phyloP scores from a whole-genome alignment of 2,888 invertebrate species.

The Nipponacmea schrenckii region DNA sequence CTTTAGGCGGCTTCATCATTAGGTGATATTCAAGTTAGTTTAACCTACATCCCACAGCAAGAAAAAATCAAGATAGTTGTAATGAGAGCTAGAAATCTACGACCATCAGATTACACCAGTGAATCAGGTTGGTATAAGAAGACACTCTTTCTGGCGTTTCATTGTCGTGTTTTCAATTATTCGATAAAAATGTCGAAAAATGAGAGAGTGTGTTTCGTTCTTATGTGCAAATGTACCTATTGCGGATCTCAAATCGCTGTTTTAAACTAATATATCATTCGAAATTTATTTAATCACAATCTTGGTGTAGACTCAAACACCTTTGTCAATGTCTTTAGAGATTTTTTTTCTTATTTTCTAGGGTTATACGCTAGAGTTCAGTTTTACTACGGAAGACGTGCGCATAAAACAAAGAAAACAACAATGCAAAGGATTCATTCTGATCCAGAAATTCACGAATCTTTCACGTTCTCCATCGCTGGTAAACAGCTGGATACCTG shows the following conservation, averaged over 20 bases:
- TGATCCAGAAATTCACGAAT: conserved; percentile 61
- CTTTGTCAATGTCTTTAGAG: too few species aligned
- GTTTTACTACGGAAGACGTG: conserved; percentile 56
- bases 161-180: too few species aligned
- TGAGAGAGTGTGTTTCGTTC: not conserved
- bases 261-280: too few species aligned
- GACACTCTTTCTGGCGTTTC: not conserved
- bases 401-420: conserved; percentile 60
- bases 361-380: conserved; percentile 59
- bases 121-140: conserved; percentile 34
- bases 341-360: conserved; percentile 29
- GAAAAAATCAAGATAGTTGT: conserved; percentile 56
- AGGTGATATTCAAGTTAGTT: conserved; percentile 53
- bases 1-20: conserved; percentile 39
- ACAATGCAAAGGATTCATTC: conserved; percentile 40
- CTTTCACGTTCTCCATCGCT: conserved; percentile 58
- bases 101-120: conserved; percentile 33
- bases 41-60: conserved; percentile 50
- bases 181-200: not conserved
- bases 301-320: too few species aligned
- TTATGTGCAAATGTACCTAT: not conserved
- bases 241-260: too few species aligned
- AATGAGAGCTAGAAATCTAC: conserved; percentile 43
- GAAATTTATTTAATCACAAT: too few species aligned
- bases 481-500: conserved; percentile 58